A percentile compares a stretch with the other conserved stretches of the same genome.
These are phyloP conservation scores for Buathra laborator DNA, from an alignment of 2,888 invertebrate genomes.

Conservation along the genomic window DNA sequence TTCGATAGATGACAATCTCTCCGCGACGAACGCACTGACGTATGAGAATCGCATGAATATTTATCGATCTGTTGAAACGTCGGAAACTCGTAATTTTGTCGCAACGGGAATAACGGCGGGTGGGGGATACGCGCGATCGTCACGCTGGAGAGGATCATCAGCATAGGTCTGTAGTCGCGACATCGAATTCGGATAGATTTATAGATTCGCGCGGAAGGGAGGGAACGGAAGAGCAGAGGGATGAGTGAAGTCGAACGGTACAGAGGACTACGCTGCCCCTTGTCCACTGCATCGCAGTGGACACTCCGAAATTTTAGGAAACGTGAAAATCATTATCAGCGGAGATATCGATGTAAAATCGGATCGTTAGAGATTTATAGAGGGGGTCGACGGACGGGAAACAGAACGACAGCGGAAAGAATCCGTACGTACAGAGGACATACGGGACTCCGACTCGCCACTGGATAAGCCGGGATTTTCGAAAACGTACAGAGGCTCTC, in stretches of 20 bases:
- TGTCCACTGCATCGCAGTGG: too few species aligned
- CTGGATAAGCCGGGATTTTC: conserved; percentile 60
- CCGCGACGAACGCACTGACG: neutral
- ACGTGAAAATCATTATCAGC: neutral
- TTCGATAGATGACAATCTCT: neutral
- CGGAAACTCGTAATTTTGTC: conserved; percentile 37
- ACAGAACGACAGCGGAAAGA: neutral
- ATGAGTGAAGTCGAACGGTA: too few species aligned
- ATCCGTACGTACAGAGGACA: neutral
- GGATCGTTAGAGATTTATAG: neutral
- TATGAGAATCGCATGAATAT: conserved; percentile 6
- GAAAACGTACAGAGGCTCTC: neutral
- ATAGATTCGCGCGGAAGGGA: too few species aligned
- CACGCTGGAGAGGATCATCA: conserved; percentile 12
- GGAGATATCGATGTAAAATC: neutral
- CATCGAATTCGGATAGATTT: neutral
- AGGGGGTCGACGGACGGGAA: neutral
- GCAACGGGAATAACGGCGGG: neutral
- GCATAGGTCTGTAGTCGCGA: neutral
- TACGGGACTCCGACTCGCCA: neutral
- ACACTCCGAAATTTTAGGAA: too few species aligned
- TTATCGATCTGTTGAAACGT: conserved; percentile 22
- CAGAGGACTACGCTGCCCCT: too few species aligned
- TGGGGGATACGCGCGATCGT: neutral
- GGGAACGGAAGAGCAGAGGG: too few species aligned